phyloP scores from a whole-genome alignment of 35 echinoderm and acorn worm species.

The Ophioderma brevispina region DNA sequence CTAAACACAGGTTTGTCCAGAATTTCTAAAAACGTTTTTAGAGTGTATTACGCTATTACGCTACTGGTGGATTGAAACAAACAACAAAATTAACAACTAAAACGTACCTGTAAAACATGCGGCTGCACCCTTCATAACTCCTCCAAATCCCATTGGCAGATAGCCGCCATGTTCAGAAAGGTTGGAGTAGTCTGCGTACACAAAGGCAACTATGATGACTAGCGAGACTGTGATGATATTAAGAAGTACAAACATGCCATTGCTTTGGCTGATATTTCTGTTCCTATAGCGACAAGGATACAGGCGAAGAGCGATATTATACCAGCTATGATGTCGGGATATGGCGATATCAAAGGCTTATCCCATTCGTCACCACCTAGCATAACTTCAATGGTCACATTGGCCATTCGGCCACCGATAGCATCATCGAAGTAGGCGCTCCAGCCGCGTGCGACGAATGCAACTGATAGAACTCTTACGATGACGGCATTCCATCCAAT shows the following conservation, averaged over 20 bases:
- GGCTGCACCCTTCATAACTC: constrained; percentile 76
- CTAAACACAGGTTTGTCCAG: no score
- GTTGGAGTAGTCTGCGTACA: constrained; percentile 51
- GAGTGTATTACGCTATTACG: no score
- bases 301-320: constrained; percentile 44
- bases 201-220: constrained; percentile 46
- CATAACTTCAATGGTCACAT: constrained; percentile 58
- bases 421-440: constrained; percentile 82
- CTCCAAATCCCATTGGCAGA: constrained; percentile 54
- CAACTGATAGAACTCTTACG: constrained; percentile 32
- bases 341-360: constrained; percentile 34
- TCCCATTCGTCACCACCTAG: constrained; percentile 57
- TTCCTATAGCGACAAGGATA: constrained; percentile 54
- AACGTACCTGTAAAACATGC: constrained; percentile 62
- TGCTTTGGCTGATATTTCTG: constrained; percentile 47
- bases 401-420: constrained; percentile 34
- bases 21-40: no score
- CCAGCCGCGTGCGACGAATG: constrained; percentile 60
- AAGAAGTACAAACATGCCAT: constrained; percentile 58
- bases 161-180: constrained; percentile 49
- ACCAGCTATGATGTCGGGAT: constrained; percentile 66
- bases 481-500: constrained; percentile 84
- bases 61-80: no score
- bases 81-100: no score
- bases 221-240: constrained; percentile 59